Evolutionary conservation across 2,113 vertebrate genomes (phyloP).

Genomic region (Sceloporus tristichus): DNA sequence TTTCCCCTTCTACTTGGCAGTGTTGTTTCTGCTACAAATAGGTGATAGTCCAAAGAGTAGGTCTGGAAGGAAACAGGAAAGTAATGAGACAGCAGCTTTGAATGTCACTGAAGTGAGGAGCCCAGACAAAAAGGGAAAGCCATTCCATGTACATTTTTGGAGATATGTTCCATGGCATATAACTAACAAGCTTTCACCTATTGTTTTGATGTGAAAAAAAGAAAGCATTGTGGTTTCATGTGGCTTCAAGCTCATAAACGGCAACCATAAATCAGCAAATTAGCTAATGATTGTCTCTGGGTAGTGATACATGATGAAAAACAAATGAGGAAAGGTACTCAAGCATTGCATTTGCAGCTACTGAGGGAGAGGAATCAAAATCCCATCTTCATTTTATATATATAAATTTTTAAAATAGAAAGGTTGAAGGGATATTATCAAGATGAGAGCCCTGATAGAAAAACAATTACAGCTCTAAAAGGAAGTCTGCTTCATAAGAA

Average conservation of each 20-base stretch:
- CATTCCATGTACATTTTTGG: constrained; percentile 33
- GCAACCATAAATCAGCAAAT: constrained; percentile 75
- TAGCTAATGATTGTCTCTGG: constrained; percentile 76
- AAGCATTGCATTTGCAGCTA: constrained; percentile 66
- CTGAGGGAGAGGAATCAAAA: constrained; percentile 67
- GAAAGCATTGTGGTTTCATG: constrained; percentile 4
- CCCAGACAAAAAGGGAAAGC: constrained; percentile 10
- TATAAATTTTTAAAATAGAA: constrained; percentile 33
- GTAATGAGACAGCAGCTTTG: constrained; percentile 49
- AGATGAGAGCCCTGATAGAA: constrained; percentile 61
- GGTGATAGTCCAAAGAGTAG: constrained; percentile 10
- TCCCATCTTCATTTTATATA: constrained; percentile 63
- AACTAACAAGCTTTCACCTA: not conserved
- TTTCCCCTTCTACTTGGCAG: not conserved
- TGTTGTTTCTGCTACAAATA: constrained; percentile 26
- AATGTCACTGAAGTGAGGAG: constrained; percentile 48
- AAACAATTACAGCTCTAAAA: constrained; percentile 68
- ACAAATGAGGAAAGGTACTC: constrained; percentile 73
- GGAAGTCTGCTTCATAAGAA: constrained; percentile 68
- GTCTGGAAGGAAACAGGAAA: constrained; percentile 37
- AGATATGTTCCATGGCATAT: not conserved
- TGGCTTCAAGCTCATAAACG: constrained; percentile 75
- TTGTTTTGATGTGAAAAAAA: constrained; percentile 38
- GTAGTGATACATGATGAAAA: constrained; percentile 72
- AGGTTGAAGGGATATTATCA: constrained; percentile 62